These are phyloP conservation scores for Colletes gigas DNA, from an alignment of 1,140 invertebrate species.

Conservation along the genomic window DNA sequence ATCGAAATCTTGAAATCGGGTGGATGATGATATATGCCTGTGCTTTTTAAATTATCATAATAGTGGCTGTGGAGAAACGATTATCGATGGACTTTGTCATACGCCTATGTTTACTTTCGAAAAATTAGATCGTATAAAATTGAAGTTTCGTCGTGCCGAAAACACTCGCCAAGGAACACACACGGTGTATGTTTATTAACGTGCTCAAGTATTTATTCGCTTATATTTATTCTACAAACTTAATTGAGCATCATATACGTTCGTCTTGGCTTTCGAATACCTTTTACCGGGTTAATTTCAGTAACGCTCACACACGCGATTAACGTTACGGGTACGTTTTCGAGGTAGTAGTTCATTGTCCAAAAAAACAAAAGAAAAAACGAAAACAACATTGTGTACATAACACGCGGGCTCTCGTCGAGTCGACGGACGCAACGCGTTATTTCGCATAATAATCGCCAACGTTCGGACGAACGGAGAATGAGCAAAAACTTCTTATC, in stretches of 20 bases:
- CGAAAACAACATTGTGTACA: background rate
- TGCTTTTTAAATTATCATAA: slow-evolving; percentile 47
- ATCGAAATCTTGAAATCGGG: slow-evolving; percentile 27
- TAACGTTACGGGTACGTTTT: background rate
- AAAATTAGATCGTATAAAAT: slow-evolving; percentile 24
- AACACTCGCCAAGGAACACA: background rate
- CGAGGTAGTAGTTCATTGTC: background rate
- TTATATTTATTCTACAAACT: slow-evolving; percentile 58
- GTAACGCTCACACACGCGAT: background rate
- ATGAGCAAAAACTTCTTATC: background rate
- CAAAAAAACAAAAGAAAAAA: background rate
- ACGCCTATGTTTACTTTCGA: slow-evolving; percentile 41
- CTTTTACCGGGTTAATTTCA: slow-evolving; percentile 5
- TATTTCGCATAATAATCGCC: slow-evolving; percentile 44
- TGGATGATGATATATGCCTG: slow-evolving; percentile 18
- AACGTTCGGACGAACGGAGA: background rate
- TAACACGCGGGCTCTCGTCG: background rate
- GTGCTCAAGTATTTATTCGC: slow-evolving; percentile 63
- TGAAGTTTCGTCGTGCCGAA: background rate
- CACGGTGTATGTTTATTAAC: slow-evolving; percentile 17
- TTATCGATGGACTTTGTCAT: slow-evolving; percentile 30
- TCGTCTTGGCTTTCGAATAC: slow-evolving; percentile 12
- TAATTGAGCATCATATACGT: slow-evolving; percentile 14
- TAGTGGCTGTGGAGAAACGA: slow-evolving; percentile 59
- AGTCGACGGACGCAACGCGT: background rate